Base-by-base conservation (phyloP, 2,113 vertebrate species). In the Fukomys damarensis region DNA sequence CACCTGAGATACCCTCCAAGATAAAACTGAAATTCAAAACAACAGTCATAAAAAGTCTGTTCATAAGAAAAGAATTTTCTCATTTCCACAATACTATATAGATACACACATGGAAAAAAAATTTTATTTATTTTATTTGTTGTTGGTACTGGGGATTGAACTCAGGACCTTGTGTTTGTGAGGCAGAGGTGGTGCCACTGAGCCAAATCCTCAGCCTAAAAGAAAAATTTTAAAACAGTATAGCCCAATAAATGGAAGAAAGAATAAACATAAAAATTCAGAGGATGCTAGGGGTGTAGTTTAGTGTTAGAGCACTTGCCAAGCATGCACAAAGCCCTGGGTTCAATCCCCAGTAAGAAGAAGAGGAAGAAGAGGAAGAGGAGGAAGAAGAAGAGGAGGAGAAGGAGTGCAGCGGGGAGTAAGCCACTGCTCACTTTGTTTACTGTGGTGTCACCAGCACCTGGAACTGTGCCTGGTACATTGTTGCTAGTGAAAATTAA, bases 1-100 rank as follows among this genome's bases (percentile, higher is more conserved):
- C 63, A 59, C 54, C 58, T 89, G 72, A 68, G 72, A 59, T 59
- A 82, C 5, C 22, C 0, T 28, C 26, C 58, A 61, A 92, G 93
- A 63, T 66, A 66, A 92, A 86, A n/a, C 24, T 72, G 79, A 68
- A 94, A 63, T 96, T 89, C 58, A 43, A 66, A 92, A 68, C 49
- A 94, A 52, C 35, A 86, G 58, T 43, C 32, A n/a, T 24, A 22
- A 10, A 20, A 80, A 88, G 38, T 91, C 49, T 59, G 38, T 65
- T 88, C 43, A 38, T 28, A 74, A 30, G 49, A 56, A 65, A 81
- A 80, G 22, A 22, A 46, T 80, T 92, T 65, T 24, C 16, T 59
- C 22, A 5, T 74, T 68, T 76, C 12, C 5, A 22, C 54, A 63
- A 61, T 30, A 35, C n/a, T 41, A 70, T 28, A 14, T 52, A 83